Conservation (phyloP, 2,888 invertebrate genomes). For the Hartigia nigra region DNA sequence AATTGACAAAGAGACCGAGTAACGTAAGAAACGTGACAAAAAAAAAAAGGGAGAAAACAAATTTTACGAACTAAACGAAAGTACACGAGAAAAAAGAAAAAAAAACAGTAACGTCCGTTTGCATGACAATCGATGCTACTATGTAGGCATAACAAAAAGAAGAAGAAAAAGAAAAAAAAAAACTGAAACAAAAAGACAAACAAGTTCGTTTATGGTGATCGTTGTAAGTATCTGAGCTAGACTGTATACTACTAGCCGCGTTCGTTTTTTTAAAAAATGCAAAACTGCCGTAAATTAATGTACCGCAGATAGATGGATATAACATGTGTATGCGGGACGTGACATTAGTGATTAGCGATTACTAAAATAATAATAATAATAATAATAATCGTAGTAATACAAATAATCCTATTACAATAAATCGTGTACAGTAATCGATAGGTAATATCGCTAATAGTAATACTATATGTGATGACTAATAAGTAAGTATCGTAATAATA, state of each 20-base stretch:
- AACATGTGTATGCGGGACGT: constrained; percentile 6
- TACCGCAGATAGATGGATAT: background rate
- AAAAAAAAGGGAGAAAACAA: too few species aligned
- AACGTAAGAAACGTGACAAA: background rate
- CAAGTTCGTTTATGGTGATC: background rate
- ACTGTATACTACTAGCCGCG: background rate
- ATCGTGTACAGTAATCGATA: constrained; percentile 8
- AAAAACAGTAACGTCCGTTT: background rate
- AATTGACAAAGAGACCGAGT: background rate
- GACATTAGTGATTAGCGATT: constrained; percentile 29
- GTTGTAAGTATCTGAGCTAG: background rate
- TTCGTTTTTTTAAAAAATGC: background rate
- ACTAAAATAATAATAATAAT: constrained; percentile 29
- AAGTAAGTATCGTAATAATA: constrained; percentile 15
- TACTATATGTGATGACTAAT: constrained; percentile 11
- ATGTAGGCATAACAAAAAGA: too few species aligned
- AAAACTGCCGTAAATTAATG: background rate
- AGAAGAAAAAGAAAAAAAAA: too few species aligned
- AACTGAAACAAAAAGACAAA: background rate
- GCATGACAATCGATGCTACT: background rate
- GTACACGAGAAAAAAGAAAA: background rate
- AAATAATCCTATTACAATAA: constrained; percentile 18
- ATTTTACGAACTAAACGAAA: background rate
- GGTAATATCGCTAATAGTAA: constrained; percentile 18
- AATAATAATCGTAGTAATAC: constrained; percentile 26